These are phyloP conservation scores for Machimus rusticus DNA, from an alignment of 2,888 invertebrate species.

Conservation along the genomic window DNA sequence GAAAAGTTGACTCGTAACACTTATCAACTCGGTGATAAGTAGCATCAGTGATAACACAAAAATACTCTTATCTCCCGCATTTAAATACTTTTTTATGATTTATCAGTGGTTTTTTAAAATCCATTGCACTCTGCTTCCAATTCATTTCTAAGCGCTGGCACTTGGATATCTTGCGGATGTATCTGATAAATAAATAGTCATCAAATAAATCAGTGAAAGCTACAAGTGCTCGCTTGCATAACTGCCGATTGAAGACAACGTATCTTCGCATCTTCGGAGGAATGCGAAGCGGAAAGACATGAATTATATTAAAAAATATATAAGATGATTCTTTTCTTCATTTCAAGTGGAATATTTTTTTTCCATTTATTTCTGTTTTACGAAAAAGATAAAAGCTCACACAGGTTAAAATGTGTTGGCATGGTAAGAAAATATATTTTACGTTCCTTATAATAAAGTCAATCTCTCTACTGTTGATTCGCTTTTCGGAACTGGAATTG, in stretches of 20 bases:
- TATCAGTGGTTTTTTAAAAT: neutral
- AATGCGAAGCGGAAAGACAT: neutral
- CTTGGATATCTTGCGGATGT: neutral
- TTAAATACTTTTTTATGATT: neutral
- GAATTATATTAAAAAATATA: neutral
- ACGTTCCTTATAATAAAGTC: neutral
- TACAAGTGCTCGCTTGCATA: neutral
- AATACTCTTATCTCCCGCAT: conserved; percentile 9
- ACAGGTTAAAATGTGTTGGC: neutral
- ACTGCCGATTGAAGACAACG: neutral
- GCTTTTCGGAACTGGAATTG: neutral
- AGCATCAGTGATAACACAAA: conserved; percentile 19
- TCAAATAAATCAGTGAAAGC: neutral
- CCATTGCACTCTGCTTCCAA: neutral
- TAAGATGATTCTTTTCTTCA: neutral
- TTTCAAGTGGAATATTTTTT: neutral
- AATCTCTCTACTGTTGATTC: neutral
- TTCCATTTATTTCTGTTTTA: neutral
- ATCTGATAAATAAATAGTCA: neutral
- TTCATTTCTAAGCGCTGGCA: neutral
- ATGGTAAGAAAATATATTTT: neutral
- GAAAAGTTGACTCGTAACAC: neutral
- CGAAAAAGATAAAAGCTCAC: neutral
- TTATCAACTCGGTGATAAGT: conserved; percentile 3
- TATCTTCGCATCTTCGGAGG: neutral